Evolutionary conservation across 2,888 invertebrate genomes (phyloP).

Genomic region (Drosophila neoperkinsi): DNA sequence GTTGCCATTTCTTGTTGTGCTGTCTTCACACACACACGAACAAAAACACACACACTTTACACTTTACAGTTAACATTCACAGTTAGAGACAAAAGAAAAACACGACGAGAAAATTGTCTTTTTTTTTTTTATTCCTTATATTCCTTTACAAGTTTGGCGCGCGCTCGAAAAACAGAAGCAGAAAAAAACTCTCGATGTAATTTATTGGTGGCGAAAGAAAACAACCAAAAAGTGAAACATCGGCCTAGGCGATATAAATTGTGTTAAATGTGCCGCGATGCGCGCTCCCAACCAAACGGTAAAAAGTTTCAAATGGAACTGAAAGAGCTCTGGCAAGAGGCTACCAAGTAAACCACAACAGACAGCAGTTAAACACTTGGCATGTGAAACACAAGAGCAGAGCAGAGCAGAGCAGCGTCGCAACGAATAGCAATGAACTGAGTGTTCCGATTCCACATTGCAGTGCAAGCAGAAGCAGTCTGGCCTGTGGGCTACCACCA

Average conservation of each 20-base stretch:
- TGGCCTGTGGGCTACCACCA: constrained; percentile 43
- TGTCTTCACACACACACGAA: constrained; percentile 7
- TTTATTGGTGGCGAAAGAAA: constrained; percentile 42
- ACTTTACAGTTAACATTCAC: constrained; percentile 46
- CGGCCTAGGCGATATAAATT: constrained; percentile 39
- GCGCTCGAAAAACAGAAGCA: constrained; percentile 25
- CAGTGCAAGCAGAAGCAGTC: constrained; percentile 28
- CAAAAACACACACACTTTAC: constrained; percentile 6
- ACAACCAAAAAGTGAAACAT: constrained; percentile 61
- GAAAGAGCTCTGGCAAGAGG: constrained; percentile 34
- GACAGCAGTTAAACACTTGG: constrained; percentile 20
- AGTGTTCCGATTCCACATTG: constrained; percentile 46
- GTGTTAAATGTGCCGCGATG: constrained; percentile 34
- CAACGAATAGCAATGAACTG: constrained; percentile 5
- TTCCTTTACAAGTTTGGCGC: constrained; percentile 54
- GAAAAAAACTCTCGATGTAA: constrained; percentile 20
- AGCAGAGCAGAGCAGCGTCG: constrained; percentile 5
- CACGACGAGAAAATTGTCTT: constrained; percentile 25
- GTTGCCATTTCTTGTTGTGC: constrained; percentile 23
- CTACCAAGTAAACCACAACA: constrained; percentile 39
- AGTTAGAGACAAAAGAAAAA: constrained; percentile 24
- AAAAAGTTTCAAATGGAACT: constrained; percentile 72
- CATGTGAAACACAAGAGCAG: constrained; percentile 22
- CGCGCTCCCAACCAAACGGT: constrained; percentile 72
- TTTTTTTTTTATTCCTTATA: constrained; percentile 16